These are phyloP conservation scores for Eudyptes chrysolophus DNA, from an alignment of 2,113 vertebrate genomes.

Conservation along the genomic window DNA sequence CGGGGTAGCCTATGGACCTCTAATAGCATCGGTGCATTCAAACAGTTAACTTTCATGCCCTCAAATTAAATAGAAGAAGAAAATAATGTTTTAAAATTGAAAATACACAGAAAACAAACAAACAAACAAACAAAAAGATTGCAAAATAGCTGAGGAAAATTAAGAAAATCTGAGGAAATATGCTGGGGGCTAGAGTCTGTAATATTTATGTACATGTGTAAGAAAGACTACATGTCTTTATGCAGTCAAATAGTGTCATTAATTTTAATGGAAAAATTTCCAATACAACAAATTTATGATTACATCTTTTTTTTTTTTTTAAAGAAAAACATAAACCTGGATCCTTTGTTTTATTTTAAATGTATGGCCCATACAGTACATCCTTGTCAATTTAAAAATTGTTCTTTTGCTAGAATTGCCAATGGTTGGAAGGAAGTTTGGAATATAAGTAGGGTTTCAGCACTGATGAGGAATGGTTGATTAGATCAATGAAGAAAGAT, in stretches of 20 bases:
- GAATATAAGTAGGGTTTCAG: background rate
- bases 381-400: background rate
- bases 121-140: background rate
- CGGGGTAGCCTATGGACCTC: too few species aligned
- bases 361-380: background rate
- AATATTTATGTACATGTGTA: background rate
- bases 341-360: background rate
- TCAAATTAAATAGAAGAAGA: background rate
- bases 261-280: background rate
- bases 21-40: background rate
- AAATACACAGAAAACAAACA: background rate
- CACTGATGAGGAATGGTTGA: background rate
- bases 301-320: background rate
- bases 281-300: background rate
- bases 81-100: background rate
- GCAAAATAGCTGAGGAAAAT: background rate
- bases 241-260: background rate
- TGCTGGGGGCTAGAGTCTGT: background rate
- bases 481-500: background rate
- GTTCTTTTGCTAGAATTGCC: background rate
- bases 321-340: background rate
- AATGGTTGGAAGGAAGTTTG: background rate
- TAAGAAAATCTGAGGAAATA: background rate
- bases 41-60: background rate
- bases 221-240: background rate